Percentiles rank a stretch among this genome's conserved stretches.
Evolutionary conservation across 2,888 invertebrate genomes (phyloP).

Genomic region (Agrochola circellaris): DNA sequence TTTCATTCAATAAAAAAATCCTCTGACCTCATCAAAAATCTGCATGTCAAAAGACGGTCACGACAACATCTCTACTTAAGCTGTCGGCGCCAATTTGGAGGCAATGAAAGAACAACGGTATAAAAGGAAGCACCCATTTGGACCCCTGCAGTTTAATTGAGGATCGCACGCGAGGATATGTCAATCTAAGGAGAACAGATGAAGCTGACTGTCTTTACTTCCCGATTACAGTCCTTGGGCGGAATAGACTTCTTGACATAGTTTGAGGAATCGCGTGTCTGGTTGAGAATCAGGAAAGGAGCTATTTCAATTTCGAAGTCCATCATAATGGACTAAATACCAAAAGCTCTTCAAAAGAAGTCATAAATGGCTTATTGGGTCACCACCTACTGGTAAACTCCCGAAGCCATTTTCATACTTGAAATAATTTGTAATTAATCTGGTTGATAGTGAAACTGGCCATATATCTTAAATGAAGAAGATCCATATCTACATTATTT

Average conservation of each 20-base stretch:
- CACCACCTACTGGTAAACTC: not conserved
- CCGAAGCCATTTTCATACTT: not conserved
- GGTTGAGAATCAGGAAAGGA: not conserved
- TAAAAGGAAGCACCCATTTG: constrained; percentile 79
- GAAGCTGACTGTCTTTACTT: constrained; percentile 58
- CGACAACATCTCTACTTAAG: constrained; percentile 37
- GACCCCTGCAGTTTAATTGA: constrained; percentile 66
- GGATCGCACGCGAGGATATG: constrained; percentile 73
- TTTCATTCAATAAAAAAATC: not conserved
- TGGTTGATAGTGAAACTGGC: not conserved
- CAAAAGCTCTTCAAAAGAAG: not conserved
- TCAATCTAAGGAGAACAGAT: constrained; percentile 70
- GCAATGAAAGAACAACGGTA: constrained; percentile 59
- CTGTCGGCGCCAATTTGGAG: constrained; percentile 60
- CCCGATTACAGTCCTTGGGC: constrained; percentile 58
- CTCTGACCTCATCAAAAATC: constrained; percentile 11
- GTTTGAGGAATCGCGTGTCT: constrained; percentile 10
- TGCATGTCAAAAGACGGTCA: constrained; percentile 40
- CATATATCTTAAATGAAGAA: not conserved
- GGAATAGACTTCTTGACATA: constrained; percentile 54
- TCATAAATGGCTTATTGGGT: not conserved
- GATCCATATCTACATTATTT: not conserved
- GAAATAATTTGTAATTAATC: not conserved
- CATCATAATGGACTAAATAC: not conserved
- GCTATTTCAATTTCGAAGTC: not conserved